These are phyloP conservation scores for Tragelaphus scriptus DNA, from an alignment of 2,113 vertebrate species.

Conservation along the genomic window DNA sequence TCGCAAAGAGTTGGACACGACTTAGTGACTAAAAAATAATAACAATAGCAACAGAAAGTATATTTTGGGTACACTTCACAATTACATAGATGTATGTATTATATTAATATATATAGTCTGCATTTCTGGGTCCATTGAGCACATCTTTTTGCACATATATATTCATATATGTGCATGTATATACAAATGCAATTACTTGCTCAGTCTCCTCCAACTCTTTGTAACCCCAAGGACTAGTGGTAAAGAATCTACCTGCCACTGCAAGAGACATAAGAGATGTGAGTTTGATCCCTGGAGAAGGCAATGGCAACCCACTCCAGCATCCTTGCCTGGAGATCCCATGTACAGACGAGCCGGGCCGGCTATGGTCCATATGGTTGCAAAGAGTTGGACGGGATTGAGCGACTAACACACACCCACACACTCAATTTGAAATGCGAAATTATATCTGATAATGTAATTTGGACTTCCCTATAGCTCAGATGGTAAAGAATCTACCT, in stretches of 20 bases:
- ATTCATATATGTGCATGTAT: neutral
- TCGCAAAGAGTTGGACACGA: neutral
- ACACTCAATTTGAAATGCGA: neutral
- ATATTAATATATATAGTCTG: neutral
- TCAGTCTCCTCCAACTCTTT: neutral
- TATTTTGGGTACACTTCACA: neutral
- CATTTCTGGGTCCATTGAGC: neutral
- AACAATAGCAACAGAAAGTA: neutral
- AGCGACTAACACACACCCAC: rapidly evolving
- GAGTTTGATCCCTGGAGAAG: neutral
- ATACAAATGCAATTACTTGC: neutral
- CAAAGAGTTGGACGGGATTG: neutral
- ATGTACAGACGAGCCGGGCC: neutral
- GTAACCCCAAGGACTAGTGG: neutral
- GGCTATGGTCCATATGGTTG: rapidly evolving
- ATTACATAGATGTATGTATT: neutral
- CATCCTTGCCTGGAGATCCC: neutral
- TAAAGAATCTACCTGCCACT: neutral
- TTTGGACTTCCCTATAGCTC: neutral
- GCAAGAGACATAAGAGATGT: neutral
- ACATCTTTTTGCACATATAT: neutral
- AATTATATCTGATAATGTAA: neutral
- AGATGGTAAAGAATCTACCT: neutral
- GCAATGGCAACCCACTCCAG: neutral
- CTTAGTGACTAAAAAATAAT: neutral